phyloP scores from a whole-genome alignment of 2,797 vertebrate genomes.

The Malurus splendens region DNA sequence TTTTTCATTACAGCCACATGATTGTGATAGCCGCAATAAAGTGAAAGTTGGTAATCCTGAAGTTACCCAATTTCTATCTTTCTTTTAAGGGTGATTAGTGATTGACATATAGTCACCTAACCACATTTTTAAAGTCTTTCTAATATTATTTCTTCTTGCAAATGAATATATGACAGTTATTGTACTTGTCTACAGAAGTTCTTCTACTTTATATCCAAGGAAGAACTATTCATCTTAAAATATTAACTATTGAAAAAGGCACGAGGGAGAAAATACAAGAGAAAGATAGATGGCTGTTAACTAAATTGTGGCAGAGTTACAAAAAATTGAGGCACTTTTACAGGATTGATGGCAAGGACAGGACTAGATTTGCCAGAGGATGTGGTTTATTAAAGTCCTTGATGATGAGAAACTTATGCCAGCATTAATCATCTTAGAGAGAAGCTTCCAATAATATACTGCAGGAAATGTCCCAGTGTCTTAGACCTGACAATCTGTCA shows the following conservation, averaged over 20 bases:
- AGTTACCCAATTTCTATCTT: background rate
- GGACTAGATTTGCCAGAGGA: background rate
- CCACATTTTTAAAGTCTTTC: background rate
- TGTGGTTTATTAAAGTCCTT: background rate
- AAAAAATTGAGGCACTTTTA: background rate
- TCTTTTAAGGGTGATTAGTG: background rate
- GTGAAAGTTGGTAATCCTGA: background rate
- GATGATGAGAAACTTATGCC: background rate
- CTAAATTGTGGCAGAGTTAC: background rate
- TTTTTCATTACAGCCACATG: background rate
- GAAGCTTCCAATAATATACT: background rate
- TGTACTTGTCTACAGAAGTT: background rate
- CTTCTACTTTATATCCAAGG: background rate
- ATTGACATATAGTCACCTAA: background rate
- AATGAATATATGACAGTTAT: background rate
- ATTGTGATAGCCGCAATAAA: background rate
- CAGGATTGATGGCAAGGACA: background rate
- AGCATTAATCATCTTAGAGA: background rate
- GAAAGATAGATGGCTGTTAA: background rate
- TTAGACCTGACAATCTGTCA: background rate
- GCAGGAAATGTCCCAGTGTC: background rate
- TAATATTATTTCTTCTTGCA: background rate
- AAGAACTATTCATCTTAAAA: background rate
- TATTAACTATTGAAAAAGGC: background rate
- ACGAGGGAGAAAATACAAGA: background rate